Evolutionary conservation across 2,888 invertebrate genomes (phyloP).

Genomic region (Strigamia maritima): DNA sequence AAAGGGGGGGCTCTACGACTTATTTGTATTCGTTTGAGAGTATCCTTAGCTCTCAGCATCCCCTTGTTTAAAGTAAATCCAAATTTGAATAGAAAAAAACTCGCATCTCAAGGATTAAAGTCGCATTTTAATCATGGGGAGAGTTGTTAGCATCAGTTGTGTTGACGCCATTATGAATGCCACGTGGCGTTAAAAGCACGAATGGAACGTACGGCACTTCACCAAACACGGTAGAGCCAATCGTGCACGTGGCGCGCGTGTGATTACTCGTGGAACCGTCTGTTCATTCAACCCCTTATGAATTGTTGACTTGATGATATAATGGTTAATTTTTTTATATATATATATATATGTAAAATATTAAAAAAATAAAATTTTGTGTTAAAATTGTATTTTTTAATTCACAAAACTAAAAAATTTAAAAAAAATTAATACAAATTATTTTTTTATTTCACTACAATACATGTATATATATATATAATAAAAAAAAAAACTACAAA

Average conservation of each 20-base stretch:
- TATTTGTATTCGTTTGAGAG: neutral
- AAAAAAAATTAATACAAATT: no score
- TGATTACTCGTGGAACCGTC: slow-evolving; percentile 13
- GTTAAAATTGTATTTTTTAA: neutral
- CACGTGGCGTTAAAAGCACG: slow-evolving; percentile 20
- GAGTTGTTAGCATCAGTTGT: neutral
- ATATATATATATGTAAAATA: neutral
- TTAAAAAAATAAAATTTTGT: neutral
- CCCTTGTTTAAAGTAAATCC: slow-evolving; percentile 18
- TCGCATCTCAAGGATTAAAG: slow-evolving; percentile 10
- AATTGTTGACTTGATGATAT: neutral
- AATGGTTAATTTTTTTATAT: neutral
- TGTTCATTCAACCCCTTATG: neutral
- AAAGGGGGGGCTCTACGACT: neutral
- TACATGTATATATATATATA: no score
- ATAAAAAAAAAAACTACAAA: no score
- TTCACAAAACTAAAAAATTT: neutral
- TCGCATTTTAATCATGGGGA: neutral
- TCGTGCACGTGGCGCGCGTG: neutral
- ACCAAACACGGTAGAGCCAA: slow-evolving; percentile 2
- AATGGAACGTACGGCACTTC: slow-evolving; percentile 7
- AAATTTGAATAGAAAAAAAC: slow-evolving; percentile 1
- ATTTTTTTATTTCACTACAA: no score
- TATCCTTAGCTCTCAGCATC: neutral
- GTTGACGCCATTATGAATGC: neutral